Evolutionary conservation across 2,113 vertebrate species (phyloP).

Genomic region (Hippoglossus stenolepis): DNA sequence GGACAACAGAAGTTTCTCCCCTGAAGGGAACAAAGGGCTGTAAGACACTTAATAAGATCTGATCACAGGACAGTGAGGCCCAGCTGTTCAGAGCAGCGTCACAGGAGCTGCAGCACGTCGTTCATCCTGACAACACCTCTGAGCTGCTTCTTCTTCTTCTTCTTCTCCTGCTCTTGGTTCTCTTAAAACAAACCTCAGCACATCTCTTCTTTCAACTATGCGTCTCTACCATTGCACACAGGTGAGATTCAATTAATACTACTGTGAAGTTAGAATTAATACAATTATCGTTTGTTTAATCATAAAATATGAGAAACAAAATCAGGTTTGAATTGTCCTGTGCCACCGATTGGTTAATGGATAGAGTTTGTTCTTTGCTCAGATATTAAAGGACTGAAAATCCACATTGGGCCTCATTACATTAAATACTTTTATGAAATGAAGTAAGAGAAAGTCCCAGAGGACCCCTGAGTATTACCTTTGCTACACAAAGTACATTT

Average conservation of each 20-base stretch:
- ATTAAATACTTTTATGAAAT: no score
- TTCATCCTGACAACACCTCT: neutral
- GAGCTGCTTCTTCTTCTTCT: neutral
- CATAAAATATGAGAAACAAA: neutral
- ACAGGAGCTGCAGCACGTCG: neutral
- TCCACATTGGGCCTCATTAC: no score
- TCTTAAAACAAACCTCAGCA: neutral
- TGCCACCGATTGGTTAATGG: neutral
- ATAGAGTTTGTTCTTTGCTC: neutral
- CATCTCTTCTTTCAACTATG: constrained; percentile 14
- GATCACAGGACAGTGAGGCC: constrained; percentile 4
- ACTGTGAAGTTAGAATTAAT: neutral
- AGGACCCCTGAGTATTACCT: no score
- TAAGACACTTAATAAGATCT: constrained; percentile 58
- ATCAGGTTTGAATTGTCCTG: neutral
- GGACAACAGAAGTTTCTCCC: constrained; percentile 48
- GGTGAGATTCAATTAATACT: constrained; percentile 21
- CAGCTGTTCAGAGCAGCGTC: constrained; percentile 49
- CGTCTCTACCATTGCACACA: constrained; percentile 46
- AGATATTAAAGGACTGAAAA: neutral
- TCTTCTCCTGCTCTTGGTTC: neutral
- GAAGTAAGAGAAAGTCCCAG: no score
- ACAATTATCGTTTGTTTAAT: neutral
- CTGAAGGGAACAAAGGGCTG: constrained; percentile 25
- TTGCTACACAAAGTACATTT: no score